phyloP scores from a whole-genome alignment of 2,888 invertebrate species.

The Ametastegia equiseti region DNA sequence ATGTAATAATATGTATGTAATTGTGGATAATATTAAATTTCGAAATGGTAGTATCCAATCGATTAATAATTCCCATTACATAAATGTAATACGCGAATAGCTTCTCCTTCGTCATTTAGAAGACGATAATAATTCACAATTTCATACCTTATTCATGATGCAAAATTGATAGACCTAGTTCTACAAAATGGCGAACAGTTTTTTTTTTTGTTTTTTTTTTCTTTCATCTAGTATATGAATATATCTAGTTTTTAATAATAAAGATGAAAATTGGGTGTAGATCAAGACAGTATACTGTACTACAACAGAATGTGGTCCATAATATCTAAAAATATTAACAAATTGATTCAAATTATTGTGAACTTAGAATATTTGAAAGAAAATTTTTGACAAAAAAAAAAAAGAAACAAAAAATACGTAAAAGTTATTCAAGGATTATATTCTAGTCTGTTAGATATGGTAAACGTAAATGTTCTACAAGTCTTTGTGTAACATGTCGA shows the following conservation, averaged over 20 bases:
- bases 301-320: background rate
- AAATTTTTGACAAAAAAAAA: background rate
- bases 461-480: background rate
- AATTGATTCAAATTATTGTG: background rate
- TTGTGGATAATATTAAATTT: too few relatives aligned
- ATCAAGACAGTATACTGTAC: constrained; percentile 24
- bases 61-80: background rate
- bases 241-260: constrained; percentile 28
- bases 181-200: background rate
- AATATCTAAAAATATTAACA: background rate
- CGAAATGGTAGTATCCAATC: too few relatives aligned
- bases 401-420: background rate
- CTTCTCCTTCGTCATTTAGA: background rate
- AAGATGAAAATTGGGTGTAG: background rate
- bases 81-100: background rate
- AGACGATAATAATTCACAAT: background rate
- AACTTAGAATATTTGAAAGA: background rate
- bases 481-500: background rate
- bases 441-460: background rate
- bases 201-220: background rate
- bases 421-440: background rate
- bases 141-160: background rate
- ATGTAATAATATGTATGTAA: too few relatives aligned
- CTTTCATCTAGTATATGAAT: background rate
- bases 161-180: constrained; percentile 15